Conservation (phyloP, 1,140 invertebrate species). For the Drosophila kepulauana region DNA sequence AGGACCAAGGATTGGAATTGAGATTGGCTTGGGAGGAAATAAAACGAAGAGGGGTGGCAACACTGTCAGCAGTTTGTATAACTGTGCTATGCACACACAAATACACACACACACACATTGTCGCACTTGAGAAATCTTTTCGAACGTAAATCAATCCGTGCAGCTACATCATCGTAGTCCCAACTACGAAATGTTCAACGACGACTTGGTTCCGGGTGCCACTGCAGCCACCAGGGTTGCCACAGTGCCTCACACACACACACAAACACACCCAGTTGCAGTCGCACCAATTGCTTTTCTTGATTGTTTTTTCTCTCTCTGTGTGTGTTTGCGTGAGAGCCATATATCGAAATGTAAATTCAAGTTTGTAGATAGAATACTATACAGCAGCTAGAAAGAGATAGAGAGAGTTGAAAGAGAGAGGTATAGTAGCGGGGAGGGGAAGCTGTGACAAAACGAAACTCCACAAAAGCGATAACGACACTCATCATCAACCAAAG, state of each 20-base stretch:
- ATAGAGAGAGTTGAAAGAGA: not conserved
- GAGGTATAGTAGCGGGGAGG: not conserved
- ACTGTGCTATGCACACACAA: constrained; percentile 37
- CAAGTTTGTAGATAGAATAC: constrained; percentile 72
- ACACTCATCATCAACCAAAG: constrained; percentile 83
- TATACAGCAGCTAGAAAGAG: not conserved
- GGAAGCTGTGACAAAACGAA: constrained; percentile 61
- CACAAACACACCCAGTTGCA: no score
- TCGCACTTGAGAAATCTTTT: constrained; percentile 83
- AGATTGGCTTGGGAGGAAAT: constrained; percentile 4
- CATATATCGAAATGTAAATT: constrained; percentile 81
- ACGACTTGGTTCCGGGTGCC: constrained; percentile 59
- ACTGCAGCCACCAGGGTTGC: constrained; percentile 20
- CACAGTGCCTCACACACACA: not conserved
- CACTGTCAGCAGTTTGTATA: constrained; percentile 34
- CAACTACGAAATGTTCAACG: constrained; percentile 42
- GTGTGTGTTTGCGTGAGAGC: constrained; percentile 38
- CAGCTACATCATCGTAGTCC: constrained; percentile 77
- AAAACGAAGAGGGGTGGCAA: not conserved
- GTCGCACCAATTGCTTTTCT: constrained; percentile 77
- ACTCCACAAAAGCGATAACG: constrained; percentile 81
- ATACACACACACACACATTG: constrained; percentile 35
- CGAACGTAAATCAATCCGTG: constrained; percentile 84
- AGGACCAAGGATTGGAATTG: not conserved
- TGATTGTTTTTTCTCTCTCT: constrained; percentile 65